Percentiles rank a stretch among this genome's conserved stretches.
These are phyloP conservation scores for Ennomos erosarius DNA, from an alignment of 2,888 invertebrate genomes.

Conservation along the genomic window DNA sequence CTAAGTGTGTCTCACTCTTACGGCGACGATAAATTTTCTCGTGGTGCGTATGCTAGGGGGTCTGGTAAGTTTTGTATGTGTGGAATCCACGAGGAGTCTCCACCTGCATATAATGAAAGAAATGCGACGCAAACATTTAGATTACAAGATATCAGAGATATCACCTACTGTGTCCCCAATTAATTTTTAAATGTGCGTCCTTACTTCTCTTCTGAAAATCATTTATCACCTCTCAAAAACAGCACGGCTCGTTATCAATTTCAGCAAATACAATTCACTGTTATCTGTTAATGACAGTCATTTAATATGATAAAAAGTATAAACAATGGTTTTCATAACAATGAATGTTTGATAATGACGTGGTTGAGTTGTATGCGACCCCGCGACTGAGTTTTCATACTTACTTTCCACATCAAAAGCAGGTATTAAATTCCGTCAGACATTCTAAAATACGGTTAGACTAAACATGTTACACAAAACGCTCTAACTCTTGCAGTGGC, in stretches of 20 bases:
- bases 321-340: conserved; percentile 39
- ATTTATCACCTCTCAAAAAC: conserved; percentile 35
- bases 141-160: no score
- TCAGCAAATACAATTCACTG: conserved; percentile 18
- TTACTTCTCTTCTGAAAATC: conserved; percentile 17
- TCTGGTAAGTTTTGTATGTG: no score
- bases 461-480: no score
- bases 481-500: no score
- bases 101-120: no score
- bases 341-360: conserved; percentile 38
- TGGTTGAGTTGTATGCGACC: conserved; percentile 28
- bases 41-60: no score
- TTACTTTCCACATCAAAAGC: conserved; percentile 29
- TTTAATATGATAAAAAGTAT: conserved; percentile 34
- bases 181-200: no score
- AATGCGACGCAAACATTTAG: no score
- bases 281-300: conserved; percentile 31
- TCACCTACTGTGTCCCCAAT: no score
- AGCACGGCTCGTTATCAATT: conserved; percentile 24
- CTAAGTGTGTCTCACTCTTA: no score
- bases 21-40: no score
- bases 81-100: no score
- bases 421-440: conserved; percentile 49
- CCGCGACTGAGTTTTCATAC: conserved; percentile 15
- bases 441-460: conserved; percentile 5